Evolutionary conservation across 2,888 invertebrate genomes (phyloP).

Genomic region (Monochamus alternatus): DNA sequence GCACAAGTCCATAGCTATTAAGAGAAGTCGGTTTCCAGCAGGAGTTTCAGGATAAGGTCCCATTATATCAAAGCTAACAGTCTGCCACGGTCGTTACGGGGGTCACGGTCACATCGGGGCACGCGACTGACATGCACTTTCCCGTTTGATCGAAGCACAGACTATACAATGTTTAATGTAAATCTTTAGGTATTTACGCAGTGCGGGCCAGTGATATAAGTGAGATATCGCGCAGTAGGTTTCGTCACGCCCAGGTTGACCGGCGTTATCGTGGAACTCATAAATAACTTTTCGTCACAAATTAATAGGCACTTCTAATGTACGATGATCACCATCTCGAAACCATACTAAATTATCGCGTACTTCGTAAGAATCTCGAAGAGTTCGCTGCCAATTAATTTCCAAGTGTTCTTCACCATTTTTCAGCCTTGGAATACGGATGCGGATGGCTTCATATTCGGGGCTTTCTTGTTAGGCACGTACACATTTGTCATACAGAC

Average conservation of each 20-base stretch:
- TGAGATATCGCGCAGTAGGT: background rate
- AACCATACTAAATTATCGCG: background rate
- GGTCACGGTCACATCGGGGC: background rate
- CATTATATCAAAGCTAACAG: background rate
- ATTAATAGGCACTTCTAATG: background rate
- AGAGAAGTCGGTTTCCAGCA: background rate
- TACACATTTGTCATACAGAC: too few species aligned
- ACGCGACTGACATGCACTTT: background rate
- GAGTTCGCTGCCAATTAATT: too few species aligned
- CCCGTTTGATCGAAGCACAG: background rate
- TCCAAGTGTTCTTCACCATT: too few species aligned
- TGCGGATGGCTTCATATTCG: too few species aligned
- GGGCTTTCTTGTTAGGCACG: too few species aligned
- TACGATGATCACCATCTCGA: background rate
- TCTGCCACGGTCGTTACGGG: background rate
- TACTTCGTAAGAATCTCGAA: background rate
- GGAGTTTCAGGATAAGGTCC: background rate
- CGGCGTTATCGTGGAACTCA: background rate
- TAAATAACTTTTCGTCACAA: background rate
- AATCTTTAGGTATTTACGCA: background rate
- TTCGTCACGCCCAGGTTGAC: background rate
- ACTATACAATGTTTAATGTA: background rate
- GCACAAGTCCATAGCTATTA: background rate
- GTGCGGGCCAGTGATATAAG: background rate
- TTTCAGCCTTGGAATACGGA: too few species aligned